Base-by-base conservation (phyloP, 2,888 invertebrate species). In the Plutella xylostella region DNA sequence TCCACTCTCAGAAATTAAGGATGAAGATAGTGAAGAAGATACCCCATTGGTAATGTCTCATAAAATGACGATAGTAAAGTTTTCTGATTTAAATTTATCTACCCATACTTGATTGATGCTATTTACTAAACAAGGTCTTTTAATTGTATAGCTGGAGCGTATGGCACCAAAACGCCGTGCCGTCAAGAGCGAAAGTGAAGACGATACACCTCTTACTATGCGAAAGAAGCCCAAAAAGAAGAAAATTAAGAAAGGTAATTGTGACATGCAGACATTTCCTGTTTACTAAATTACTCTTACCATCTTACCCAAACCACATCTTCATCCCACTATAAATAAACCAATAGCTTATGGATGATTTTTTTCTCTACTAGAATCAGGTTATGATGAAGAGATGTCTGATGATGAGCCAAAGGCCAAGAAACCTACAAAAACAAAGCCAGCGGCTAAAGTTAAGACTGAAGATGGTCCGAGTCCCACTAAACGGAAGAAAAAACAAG, bases 401-500 rank as follows among this genome's bases (percentile, higher is more conserved):
- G 82, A 82, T 45, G 85, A 83, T 45, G 87, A 87, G 42, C 86
- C 87, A 41, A 87, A 86, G 60, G 89, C 89, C 57, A 87, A 86
- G 53, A 88, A 86, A 64, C 57, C 55, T 43, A 58, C 58, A 18
- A 72, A 70, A 54, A 43, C 61, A 61, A 65, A 60, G 58, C 55
- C 42, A 60, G 54, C 37, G n/a, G n/a, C n/a, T n/a, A 72, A 71
- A 55, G 74, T 75, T 30, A 79, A 76, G 54, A 51, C 62, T 34
- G 45, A 66, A 70, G 53, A 62, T 65, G 34, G 61, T 77, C 57
- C n/a, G n/a, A 79, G 86, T 55, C 88, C 89, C 39, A 87, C 87
- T 34, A 90, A 87, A 45, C 92, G 91, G 68, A 93, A 93, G 68
- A 93, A 93, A 64, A 90, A 90, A 64, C 90, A 90, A 55, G 94